phyloP scores from a whole-genome alignment of 2,113 vertebrate genomes.

The Boleophthalmus pectinirostris region DNA sequence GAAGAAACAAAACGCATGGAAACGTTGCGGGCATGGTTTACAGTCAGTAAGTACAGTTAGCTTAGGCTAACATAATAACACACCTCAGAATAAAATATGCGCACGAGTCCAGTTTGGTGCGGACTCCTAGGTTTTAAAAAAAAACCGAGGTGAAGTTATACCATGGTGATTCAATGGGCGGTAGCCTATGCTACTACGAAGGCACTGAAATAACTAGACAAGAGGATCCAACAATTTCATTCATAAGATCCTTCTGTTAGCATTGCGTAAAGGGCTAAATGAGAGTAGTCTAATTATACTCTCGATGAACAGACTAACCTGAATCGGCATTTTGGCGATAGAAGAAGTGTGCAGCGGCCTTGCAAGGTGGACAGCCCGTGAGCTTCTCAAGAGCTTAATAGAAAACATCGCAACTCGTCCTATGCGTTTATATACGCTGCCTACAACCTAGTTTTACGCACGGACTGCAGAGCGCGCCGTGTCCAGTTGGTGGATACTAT shows the following conservation, averaged over 20 bases:
- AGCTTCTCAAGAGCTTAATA: slow-evolving; percentile 22
- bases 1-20: too few species aligned
- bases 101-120: neutral
- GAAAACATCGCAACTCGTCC: slow-evolving; percentile 41
- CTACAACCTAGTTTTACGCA: neutral
- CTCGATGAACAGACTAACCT: slow-evolving; percentile 49
- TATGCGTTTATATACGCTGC: too few species aligned
- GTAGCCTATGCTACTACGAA: too few species aligned
- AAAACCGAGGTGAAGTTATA: neutral
- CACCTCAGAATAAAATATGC: too few species aligned
- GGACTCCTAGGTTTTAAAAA: neutral
- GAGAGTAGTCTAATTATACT: neutral
- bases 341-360: slow-evolving; percentile 53
- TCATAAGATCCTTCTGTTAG: neutral
- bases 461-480: neutral
- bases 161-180: neutral
- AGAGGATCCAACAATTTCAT: neutral
- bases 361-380: neutral
- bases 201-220: too few species aligned
- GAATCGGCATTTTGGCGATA: slow-evolving; percentile 68
- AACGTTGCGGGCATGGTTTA: neutral
- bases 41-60: too few species aligned
- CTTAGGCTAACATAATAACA: neutral
- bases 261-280: neutral
- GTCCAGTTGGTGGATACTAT: neutral